Evolutionary conservation across 2,113 vertebrate genomes (phyloP).

Genomic region (Calyptommatus sinebrachiatus): DNA sequence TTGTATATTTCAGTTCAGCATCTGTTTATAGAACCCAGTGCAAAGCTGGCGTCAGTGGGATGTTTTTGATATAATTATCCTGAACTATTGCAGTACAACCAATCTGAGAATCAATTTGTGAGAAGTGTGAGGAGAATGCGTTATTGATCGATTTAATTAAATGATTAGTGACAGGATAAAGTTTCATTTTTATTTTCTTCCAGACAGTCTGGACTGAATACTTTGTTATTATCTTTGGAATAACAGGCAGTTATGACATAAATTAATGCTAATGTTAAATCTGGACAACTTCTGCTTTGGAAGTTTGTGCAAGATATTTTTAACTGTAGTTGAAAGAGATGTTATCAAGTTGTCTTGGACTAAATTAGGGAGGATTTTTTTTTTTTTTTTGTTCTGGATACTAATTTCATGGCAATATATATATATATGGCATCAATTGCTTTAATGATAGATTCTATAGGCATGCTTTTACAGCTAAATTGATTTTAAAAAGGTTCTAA

Average conservation of each 20-base stretch:
- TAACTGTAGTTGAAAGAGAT: conserved; percentile 70
- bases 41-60: background rate
- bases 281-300: conserved; percentile 69
- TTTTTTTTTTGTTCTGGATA: conserved; percentile 59
- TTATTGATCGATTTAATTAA: conserved; percentile 74
- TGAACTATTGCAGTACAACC: conserved; percentile 4
- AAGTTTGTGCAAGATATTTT: conserved; percentile 69
- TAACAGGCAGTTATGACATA: conserved; percentile 66
- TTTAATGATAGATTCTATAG: conserved; percentile 55
- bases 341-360: conserved; percentile 66
- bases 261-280: conserved; percentile 74
- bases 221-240: conserved; percentile 64
- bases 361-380: conserved; percentile 59
- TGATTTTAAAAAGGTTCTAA: conserved; percentile 43
- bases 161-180: conserved; percentile 72
- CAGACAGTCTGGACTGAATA: conserved; percentile 64
- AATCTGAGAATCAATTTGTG: conserved; percentile 22
- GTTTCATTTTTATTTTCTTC: conserved; percentile 63
- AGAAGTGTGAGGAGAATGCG: conserved; percentile 56
- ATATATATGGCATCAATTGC: conserved; percentile 58
- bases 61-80: background rate
- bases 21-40: background rate
- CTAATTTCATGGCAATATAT: conserved; percentile 56
- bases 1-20: background rate
- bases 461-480: conserved; percentile 43